Conservation (phyloP, 2,888 invertebrate species). For the Eupithecia subumbrata region DNA sequence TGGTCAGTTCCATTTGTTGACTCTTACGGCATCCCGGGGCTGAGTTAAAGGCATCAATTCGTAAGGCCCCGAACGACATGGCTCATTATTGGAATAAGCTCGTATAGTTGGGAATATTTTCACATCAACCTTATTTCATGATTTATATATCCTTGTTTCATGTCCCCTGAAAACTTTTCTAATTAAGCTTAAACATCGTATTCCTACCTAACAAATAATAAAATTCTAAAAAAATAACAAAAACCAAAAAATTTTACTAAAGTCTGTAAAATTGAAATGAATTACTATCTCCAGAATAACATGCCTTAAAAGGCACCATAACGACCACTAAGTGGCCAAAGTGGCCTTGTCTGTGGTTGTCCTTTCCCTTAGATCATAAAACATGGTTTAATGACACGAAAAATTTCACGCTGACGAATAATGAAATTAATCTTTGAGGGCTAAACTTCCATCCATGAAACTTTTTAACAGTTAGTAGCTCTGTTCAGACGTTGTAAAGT, state of each 20-base stretch:
- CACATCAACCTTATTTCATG: neutral
- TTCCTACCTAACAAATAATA: neutral
- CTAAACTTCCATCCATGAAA: slow-evolving; percentile 7
- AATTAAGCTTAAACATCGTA: neutral
- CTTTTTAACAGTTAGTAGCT: slow-evolving; percentile 11
- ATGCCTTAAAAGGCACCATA: neutral
- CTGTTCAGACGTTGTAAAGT: neutral
- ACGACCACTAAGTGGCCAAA: neutral
- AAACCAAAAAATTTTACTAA: neutral
- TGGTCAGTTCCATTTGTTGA: neutral
- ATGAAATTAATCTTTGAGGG: slow-evolving; percentile 18
- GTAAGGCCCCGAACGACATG: neutral
- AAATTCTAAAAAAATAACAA: neutral
- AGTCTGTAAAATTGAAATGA: neutral
- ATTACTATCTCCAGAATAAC: neutral
- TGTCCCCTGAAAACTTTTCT: neutral
- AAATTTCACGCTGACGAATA: slow-evolving; percentile 17
- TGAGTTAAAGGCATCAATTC: neutral
- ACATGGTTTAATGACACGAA: slow-evolving; percentile 31
- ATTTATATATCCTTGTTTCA: neutral
- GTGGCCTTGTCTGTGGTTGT: neutral
- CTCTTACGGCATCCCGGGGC: neutral
- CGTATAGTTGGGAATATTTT: neutral
- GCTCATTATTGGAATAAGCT: neutral
- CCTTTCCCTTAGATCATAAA: slow-evolving; percentile 20